These are phyloP conservation scores for Alviniconcha marisindica DNA, from an alignment of 1,140 invertebrate species.

Conservation along the genomic window DNA sequence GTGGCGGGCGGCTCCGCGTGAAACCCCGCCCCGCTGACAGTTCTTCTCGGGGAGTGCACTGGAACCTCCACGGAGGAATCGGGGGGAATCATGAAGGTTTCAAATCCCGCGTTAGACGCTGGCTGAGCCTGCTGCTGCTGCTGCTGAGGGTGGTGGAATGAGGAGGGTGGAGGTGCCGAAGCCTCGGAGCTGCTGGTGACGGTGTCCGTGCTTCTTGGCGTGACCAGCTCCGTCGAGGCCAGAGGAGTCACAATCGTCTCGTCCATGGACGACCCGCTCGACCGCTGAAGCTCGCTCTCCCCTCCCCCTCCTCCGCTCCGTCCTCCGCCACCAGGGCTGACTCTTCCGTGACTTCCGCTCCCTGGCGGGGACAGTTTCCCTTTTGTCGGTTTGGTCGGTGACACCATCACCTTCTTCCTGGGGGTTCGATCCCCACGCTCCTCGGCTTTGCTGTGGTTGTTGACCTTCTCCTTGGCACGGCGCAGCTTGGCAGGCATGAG, in stretches of 20 bases:
- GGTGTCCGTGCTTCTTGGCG: background rate
- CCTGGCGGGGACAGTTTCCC: conserved; percentile 21
- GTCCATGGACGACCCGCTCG: conserved; percentile 36
- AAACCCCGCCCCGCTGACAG: background rate
- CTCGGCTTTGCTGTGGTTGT: conserved; percentile 81
- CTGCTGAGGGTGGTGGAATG: conserved; percentile 12
- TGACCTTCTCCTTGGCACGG: conserved; percentile 81
- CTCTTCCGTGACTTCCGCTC: background rate
- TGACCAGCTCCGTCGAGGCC: conserved; percentile 13
- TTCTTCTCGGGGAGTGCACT: background rate
- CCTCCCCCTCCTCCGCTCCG: background rate
- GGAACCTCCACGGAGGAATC: background rate
- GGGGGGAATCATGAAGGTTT: conserved; percentile 18
- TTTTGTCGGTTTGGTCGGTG: conserved; percentile 50
- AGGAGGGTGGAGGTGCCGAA: conserved; percentile 10
- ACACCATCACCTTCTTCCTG: conserved; percentile 49
- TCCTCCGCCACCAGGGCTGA: background rate
- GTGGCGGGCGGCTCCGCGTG: conserved; percentile 1
- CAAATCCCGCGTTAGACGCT: background rate
- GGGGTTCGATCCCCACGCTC: conserved; percentile 78
- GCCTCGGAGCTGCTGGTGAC: conserved; percentile 28
- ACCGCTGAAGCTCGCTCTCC: conserved; percentile 39
- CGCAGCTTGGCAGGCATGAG: conserved; percentile 79
- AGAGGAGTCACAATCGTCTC: conserved; percentile 42
- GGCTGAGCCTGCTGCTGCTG: background rate